Evolutionary conservation across 2,113 vertebrate species (phyloP).

Genomic region (Caranx ignobilis): DNA sequence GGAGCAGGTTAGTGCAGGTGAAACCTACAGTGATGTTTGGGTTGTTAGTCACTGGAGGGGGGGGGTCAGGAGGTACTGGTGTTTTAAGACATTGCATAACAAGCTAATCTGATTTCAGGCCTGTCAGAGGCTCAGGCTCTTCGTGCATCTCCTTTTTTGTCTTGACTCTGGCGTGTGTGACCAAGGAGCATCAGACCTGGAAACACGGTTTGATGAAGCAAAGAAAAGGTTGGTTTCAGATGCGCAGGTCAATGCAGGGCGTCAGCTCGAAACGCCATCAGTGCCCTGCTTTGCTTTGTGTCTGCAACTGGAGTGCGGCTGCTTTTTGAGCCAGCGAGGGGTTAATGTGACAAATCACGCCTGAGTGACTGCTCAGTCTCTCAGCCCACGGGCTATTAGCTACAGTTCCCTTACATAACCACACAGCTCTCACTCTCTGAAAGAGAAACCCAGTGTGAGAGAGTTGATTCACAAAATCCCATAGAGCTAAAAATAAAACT

Average conservation of each 20-base stretch:
- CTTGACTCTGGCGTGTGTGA: conserved; percentile 27
- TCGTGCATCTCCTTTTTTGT: conserved; percentile 44
- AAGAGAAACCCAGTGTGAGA: conserved; percentile 38
- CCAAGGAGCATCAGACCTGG: background rate
- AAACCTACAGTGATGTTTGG: conserved; percentile 19
- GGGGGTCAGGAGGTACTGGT: conserved; percentile 41
- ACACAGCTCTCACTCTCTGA: conserved; percentile 25
- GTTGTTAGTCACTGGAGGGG: conserved; percentile 29
- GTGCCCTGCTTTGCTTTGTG: background rate
- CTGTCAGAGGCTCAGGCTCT: conserved; percentile 49
- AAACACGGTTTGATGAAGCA: background rate
- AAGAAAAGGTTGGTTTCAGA: background rate
- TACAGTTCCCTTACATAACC: conserved; percentile 68
- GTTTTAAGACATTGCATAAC: conserved; percentile 67
- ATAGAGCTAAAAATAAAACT: conserved; percentile 52
- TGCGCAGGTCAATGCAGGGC: background rate
- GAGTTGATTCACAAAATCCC: conserved; percentile 62
- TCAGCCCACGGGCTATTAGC: conserved; percentile 53
- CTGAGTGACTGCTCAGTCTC: conserved; percentile 58
- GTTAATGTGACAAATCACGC: conserved; percentile 64
- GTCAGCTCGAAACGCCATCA: background rate
- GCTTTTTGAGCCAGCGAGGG: conserved; percentile 38
- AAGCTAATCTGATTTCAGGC: conserved; percentile 69
- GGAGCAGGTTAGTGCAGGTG: background rate
- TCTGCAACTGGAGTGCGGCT: conserved; percentile 14